Conservation (phyloP, 2,888 invertebrate genomes). For the Hedya salicella region DNA sequence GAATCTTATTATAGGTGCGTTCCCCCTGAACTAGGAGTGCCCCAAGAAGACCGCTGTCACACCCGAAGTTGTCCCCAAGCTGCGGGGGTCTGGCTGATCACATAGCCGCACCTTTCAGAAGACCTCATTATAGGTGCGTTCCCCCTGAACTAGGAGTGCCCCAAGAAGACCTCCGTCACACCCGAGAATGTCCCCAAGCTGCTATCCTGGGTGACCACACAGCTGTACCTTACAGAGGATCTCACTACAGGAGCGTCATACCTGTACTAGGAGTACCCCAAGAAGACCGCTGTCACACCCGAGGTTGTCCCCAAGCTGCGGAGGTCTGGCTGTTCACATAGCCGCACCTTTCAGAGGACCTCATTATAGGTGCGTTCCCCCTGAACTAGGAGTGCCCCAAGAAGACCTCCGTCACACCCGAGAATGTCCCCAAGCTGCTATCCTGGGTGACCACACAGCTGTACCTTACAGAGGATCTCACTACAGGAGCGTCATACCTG, state of each 20-base stretch:
- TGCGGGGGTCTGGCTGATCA: constrained; percentile 87
- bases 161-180: constrained; percentile 82
- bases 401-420: constrained; percentile 85
- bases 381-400: no score
- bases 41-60: constrained; percentile 82
- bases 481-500: constrained; percentile 70
- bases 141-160: background rate
- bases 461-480: constrained; percentile 85
- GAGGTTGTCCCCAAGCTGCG: constrained; percentile 85
- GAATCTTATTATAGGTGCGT: constrained; percentile 80
- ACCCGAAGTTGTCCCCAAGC: constrained; percentile 85
- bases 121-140: constrained; percentile 79
- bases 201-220: constrained; percentile 87
- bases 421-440: constrained; percentile 85
- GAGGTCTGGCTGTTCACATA: constrained; percentile 88
- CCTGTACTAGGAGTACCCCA: constrained; percentile 37
- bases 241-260: constrained; percentile 75
- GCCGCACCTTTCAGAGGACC: constrained; percentile 86
- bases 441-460: constrained; percentile 89
- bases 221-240: constrained; percentile 87
- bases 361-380: constrained; percentile 75
- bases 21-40: constrained; percentile 35
- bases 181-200: constrained; percentile 86
- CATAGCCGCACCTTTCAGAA: constrained; percentile 88
- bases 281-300: constrained; percentile 84